Conservation (phyloP, 2,113 vertebrate species). For the Alexandromys fortis region DNA sequence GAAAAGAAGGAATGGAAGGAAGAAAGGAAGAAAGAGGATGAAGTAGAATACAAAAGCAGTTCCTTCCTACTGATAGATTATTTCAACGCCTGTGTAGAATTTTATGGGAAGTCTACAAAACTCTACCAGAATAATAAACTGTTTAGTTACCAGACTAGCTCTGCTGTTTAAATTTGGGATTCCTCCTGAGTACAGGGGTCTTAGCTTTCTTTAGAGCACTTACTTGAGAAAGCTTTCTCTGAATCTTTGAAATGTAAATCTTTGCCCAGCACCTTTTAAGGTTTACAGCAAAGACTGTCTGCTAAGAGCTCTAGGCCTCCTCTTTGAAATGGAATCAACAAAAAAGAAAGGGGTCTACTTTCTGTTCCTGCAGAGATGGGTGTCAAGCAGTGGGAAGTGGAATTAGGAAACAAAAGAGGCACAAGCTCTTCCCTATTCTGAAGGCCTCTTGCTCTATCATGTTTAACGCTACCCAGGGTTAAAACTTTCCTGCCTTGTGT, state of each 20-base stretch:
- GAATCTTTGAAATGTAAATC: conserved; percentile 30
- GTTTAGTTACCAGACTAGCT: neutral
- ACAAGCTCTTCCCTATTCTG: too few species aligned
- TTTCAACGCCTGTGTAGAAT: neutral
- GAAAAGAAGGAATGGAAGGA: neutral
- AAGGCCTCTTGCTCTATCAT: neutral
- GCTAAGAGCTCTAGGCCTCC: neutral
- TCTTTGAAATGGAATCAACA: conserved; percentile 5
- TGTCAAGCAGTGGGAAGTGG: neutral
- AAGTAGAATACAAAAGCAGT: neutral
- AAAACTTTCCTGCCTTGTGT: neutral
- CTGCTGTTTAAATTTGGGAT: neutral
- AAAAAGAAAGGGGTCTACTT: neutral
- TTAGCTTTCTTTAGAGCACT: neutral
- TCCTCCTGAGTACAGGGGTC: neutral
- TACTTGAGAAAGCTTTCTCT: neutral
- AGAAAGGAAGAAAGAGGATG: neutral
- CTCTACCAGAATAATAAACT: neutral
- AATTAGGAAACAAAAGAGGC: neutral
- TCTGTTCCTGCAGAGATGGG: neutral
- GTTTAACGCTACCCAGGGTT: neutral
- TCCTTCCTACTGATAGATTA: neutral
- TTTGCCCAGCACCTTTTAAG: neutral
- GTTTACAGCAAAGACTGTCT: neutral
- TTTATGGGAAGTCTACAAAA: neutral